Evolutionary conservation across 2,113 vertebrate species (phyloP), one percentile per base, ranked within the genome.

Genomic region (Oxygymnocypris stewartii): DNA sequence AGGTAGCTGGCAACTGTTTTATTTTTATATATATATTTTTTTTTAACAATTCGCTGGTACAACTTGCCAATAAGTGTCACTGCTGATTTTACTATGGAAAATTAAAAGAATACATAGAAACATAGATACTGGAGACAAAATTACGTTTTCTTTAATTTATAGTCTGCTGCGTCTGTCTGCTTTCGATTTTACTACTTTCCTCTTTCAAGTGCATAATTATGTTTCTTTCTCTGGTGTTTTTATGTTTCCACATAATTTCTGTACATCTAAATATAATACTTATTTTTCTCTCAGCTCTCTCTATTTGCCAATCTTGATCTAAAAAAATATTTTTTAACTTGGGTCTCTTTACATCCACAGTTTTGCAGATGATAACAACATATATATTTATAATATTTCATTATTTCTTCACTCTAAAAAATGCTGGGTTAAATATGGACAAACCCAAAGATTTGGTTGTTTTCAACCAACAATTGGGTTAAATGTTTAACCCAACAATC

Each of bases 111-210:
- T 49, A 14, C 13, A 49, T 47, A 47, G 10, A 47, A 47, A 47
- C 11, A 44, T 40, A 40, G 40, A 40, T 44, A 44, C 44, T 44
- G 44, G 8, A 11, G 44, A 44, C 44, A 44, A 44, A 44, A 44
- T 11, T 2, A 44, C 2, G 44, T 44, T 44, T 44, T 44, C 44
- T 44, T 44, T 44, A 1, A 44, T 69, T 69, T 31, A 67, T 8
- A 31, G 2, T 37, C 65, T 7, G 31, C 65, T 1, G 35, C 75
- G 16, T 28, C 28, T 23, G 51, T 77, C 87, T 89, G 87, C 74
- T 88, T 90, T 47, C 35, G 40, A 86, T 88, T 86, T 86, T 14
- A 80, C 57, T 44, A 11, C 84, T 28, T 40, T 42, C 79, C 35
- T 35, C 28, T 35, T 54, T 85, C 63, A 73, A 71, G 40, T 73